These are phyloP conservation scores for Sebastiscus albofasciatus DNA, from an alignment of 2,797 vertebrate species.

Conservation along the genomic window DNA sequence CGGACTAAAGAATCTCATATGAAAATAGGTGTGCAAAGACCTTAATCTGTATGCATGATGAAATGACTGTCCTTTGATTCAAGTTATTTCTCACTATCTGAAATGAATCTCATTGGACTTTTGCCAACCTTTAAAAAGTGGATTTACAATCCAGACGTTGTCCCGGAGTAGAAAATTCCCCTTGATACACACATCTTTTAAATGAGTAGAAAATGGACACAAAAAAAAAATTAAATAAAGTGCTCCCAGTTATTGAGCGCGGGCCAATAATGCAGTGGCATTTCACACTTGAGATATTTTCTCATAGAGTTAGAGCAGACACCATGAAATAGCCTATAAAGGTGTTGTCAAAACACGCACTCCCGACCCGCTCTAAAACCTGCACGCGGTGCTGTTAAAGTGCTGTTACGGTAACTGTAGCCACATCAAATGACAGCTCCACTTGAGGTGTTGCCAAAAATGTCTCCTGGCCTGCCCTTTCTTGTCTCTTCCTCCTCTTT, in stretches of 20 bases:
- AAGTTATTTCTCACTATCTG: neutral
- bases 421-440: constrained; percentile 36
- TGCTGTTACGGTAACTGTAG: constrained; percentile 29
- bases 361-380: constrained; percentile 18
- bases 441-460: constrained; percentile 14
- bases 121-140: constrained; percentile 11
- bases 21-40: no score
- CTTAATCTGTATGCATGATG: neutral
- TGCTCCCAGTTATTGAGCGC: constrained; percentile 24
- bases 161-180: neutral
- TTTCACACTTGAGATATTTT: constrained; percentile 59
- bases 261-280: constrained; percentile 29
- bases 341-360: constrained; percentile 55
- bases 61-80: constrained; percentile 6
- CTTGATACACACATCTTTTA: constrained; percentile 19
- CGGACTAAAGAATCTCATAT: no score
- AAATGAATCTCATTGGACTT: constrained; percentile 24
- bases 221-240: constrained; percentile 47
- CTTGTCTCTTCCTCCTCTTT: neutral
- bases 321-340: constrained; percentile 69
- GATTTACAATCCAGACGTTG: constrained; percentile 6
- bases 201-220: constrained; percentile 38
- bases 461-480: neutral
- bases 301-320: constrained; percentile 51
- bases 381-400: constrained; percentile 9